Evolutionary conservation across 2,888 invertebrate species (phyloP), one percentile per base, ranked within the genome.

Genomic region (Pilophorus perplexus): DNA sequence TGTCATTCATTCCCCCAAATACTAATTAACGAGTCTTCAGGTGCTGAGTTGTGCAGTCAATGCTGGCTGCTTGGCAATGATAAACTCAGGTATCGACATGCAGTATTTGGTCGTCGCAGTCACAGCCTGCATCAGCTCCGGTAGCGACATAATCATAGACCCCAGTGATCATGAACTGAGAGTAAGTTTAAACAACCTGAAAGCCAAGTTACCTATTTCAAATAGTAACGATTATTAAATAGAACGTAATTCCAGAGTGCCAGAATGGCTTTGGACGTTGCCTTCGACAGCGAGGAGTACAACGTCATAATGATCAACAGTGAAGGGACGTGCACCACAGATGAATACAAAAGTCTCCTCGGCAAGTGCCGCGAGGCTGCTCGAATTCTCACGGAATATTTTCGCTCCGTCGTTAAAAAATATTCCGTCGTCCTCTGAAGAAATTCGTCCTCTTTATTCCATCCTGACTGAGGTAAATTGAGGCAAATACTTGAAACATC

Each of bases 81-180:
- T 95, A 1, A 88, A 91, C 78, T 84, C 91, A 0, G 89, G 91
- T 22, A 79, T 94, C n/a, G 83, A 88, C 12, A 87, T 95, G 87
- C 86, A 86, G 71, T 88, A 83, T 75, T 83, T 89, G 28, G 84
- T 93, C 74, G 93, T 89, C 4, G 90, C 90, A 0, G 85, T 92
- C 0, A 82, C 83, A 62, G 90, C 90, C 75, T 85, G 85, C 64
- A 80, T 93, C 5, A 83, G 84, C 69, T 80, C 80, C 8, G 76
- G 82, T 6, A 84, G 82, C 2, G 78, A 83, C 68, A 75, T 89
- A 0, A 74, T 84, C 44, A 72, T 89, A 14, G 88, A 89, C 77
- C 89, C 90, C 2, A 78, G 76, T 37, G 71, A 66, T 76, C 73
- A 75, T 75, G 74, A 80, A 75, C 72, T 80, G 75, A 77, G 75